A percentile compares a stretch with the other conserved stretches of the same genome.
Conservation (phyloP, 2,113 vertebrate species). For the Lichenostomus cassidix region DNA sequence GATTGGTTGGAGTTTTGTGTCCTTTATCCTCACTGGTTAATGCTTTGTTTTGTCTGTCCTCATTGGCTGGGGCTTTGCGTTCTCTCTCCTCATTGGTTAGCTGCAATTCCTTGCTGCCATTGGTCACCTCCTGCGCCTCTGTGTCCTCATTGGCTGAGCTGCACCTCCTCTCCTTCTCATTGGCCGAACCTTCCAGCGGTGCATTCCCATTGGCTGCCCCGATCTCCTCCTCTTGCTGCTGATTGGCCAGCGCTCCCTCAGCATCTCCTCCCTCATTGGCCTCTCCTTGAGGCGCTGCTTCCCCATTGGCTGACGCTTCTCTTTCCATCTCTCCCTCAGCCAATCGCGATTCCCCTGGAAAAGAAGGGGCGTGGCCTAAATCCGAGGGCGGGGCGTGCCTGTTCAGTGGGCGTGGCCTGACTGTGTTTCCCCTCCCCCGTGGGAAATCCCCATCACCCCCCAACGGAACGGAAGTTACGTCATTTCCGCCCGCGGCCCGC, state of each 20-base stretch:
- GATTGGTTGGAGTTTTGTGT: neutral
- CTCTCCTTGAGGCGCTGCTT: too few relatives aligned
- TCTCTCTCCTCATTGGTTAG: neutral
- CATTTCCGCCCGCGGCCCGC: too few relatives aligned
- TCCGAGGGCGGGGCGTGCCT: too few relatives aligned
- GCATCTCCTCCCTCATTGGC: neutral
- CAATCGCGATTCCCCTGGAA: neutral
- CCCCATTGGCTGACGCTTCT: neutral
- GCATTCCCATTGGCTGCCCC: neutral
- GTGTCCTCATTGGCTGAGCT: neutral
- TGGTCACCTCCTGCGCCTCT: fast-evolving
- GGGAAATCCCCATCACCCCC: too few relatives aligned
- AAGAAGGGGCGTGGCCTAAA: too few relatives aligned
- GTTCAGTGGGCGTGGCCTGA: neutral
- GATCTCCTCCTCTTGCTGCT: neutral
- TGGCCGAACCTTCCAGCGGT: fast-evolving
- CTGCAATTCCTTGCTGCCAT: neutral
- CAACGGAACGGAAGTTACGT: too few relatives aligned
- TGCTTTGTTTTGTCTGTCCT: too few relatives aligned
- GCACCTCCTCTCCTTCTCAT: neutral
- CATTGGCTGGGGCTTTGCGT: too few relatives aligned
- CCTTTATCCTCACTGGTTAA: too few relatives aligned
- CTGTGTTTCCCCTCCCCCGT: too few relatives aligned
- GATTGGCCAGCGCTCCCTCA: neutral
- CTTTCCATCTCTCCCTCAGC: neutral